Base-by-base conservation (phyloP, 2,888 invertebrate species). In the Limnephilus rhombicus region DNA sequence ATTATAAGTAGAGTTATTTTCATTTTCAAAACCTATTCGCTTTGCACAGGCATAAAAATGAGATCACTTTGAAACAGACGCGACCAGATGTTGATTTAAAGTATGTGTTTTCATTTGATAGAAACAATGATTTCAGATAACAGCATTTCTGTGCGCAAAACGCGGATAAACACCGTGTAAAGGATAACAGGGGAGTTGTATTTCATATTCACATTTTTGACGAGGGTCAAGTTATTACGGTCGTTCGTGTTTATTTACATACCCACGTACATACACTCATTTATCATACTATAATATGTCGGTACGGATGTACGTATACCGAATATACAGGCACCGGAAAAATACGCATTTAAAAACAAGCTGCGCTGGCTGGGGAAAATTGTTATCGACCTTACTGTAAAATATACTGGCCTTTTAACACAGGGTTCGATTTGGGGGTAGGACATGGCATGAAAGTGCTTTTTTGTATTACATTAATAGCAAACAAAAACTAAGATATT, bases 161-260 rank as follows among this genome's bases (percentile, higher is more conserved):
- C 68, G 68, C 68, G 68, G 24, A 68, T 68, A 68, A 68, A 68
- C 68, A 68, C 68, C 68, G 68, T 68, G 68, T 68, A 68, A 24
- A 68, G 68, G 68, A 68, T n/a, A 68, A 68, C 68, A 68, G 68
- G 24, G 68, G 68, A 68, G 68, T 68, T 68, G 68, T 68, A 68
- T 68, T 68, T 68, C 68, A 68, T 68, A 68, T 68, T 68, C 68
- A 68, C 68, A 68, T 24, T 68, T 68, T 68, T 68, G 68, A 68
- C 68, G 68, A 68, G 68, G 68, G 68, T 68, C 68, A 68, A 68
- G 68, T 68, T 68, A 68, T 68, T 68, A 68, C 68, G 68, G 68
- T 68, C 68, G 68, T 68, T 68, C n/a, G 68, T 68, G 68, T 68
- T 68, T 68, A 68, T 68, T 68, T 68, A 68, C 68, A 68, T 68